These are phyloP conservation scores for Chirona hameri DNA, from an alignment of 2,888 invertebrate species.

Conservation along the genomic window DNA sequence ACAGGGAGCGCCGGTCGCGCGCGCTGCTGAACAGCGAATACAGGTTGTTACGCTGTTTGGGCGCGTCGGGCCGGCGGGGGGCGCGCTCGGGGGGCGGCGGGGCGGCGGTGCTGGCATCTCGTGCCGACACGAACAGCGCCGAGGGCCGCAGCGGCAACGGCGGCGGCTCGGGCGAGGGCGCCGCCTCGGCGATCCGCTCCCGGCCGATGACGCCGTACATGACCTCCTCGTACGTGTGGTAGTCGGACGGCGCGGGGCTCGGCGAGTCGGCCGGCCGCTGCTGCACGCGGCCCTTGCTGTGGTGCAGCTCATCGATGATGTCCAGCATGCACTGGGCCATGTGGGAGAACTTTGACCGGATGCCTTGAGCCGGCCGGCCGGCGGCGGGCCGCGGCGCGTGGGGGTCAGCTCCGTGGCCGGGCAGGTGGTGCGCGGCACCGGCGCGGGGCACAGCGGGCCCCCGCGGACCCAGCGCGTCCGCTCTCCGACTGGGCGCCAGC, in stretches of 20 bases:
- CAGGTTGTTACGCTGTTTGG: constrained; percentile 43
- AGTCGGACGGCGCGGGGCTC: constrained; percentile 40
- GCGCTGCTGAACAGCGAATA: constrained; percentile 43
- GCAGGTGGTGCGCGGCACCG: too few species aligned
- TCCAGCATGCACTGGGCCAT: constrained; percentile 46
- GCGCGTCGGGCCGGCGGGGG: constrained; percentile 34
- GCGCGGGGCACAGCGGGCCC: background rate
- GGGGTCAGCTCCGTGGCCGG: background rate
- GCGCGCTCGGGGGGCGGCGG: constrained; percentile 35
- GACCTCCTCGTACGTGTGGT: constrained; percentile 46
- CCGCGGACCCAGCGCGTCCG: background rate
- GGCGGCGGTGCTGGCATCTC: constrained; percentile 30
- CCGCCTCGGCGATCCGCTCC: background rate
- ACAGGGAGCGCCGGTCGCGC: constrained; percentile 41
- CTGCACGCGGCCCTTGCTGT: constrained; percentile 40
- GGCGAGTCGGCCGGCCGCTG: background rate
- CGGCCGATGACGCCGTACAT: constrained; percentile 41
- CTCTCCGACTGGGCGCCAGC: background rate
- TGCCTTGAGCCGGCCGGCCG: background rate
- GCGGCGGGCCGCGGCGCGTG: background rate
- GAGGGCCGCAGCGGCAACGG: constrained; percentile 33
- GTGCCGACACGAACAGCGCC: constrained; percentile 9
- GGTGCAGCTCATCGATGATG: constrained; percentile 45
- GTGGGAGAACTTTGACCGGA: constrained; percentile 43
- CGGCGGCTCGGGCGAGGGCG: constrained; percentile 33